phyloP scores from a whole-genome alignment of 2,888 invertebrate species.

The Gortyna flavago region DNA sequence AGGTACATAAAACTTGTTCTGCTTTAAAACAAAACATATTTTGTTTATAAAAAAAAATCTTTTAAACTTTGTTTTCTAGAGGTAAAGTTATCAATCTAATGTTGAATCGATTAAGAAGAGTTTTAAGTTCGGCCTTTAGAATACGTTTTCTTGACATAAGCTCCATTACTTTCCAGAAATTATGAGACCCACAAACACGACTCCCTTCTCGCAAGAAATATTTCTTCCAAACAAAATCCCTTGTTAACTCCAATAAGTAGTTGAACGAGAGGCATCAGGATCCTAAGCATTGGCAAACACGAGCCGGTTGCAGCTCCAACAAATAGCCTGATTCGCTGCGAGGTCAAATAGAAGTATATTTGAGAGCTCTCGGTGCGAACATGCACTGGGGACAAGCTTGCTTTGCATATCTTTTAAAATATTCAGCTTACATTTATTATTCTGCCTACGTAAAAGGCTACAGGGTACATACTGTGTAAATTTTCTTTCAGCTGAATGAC shows the following conservation, averaged over 20 bases:
- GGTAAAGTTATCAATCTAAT: too few species aligned
- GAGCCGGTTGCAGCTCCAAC: conserved; percentile 44
- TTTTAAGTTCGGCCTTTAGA: too few species aligned
- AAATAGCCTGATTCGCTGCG: conserved; percentile 66
- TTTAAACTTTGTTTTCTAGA: too few species aligned
- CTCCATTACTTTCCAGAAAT: not conserved
- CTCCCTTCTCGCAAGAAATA: conserved; percentile 7
- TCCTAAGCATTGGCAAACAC: conserved; percentile 61
- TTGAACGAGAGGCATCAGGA: conserved; percentile 37
- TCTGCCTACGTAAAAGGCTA: conserved; percentile 27
- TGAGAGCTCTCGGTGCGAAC: conserved; percentile 57
- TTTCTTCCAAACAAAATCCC: conserved; percentile 31
- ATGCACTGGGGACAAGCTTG: conserved; percentile 64
- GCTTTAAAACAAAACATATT: too few species aligned
- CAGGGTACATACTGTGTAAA: not conserved
- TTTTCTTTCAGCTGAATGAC: not conserved
- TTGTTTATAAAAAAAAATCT: too few species aligned
- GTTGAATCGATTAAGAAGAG: too few species aligned
- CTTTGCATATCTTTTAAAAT: conserved; percentile 67
- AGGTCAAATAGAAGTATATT: conserved; percentile 67
- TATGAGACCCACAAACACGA: not conserved
- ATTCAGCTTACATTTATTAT: conserved; percentile 60
- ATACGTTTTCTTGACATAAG: not conserved
- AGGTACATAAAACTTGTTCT: too few species aligned
- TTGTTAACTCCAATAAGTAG: conserved; percentile 44